Conservation (phyloP, 1,140 invertebrate species). For the Drosophila lacteicornis region DNA sequence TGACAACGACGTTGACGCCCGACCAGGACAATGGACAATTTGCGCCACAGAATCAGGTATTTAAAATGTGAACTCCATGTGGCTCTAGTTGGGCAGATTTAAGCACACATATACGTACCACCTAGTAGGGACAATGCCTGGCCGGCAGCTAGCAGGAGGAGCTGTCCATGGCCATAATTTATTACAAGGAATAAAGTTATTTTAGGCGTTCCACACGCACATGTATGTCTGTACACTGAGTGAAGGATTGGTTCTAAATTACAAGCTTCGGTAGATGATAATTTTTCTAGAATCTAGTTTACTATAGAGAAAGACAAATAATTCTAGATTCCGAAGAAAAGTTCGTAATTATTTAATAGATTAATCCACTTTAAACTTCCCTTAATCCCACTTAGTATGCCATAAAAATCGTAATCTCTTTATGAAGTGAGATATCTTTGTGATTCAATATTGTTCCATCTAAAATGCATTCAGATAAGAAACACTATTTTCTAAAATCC, state of each 20-base stretch:
- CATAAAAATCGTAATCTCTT: too few relatives aligned
- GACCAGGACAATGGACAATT: slow-evolving; percentile 61
- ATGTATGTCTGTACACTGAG: slow-evolving; percentile 6
- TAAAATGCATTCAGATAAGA: too few relatives aligned
- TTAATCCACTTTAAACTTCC: too few relatives aligned
- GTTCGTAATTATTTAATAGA: neutral
- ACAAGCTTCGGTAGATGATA: neutral
- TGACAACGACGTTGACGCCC: slow-evolving; percentile 52
- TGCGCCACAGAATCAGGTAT: slow-evolving; percentile 70
- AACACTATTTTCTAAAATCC: too few relatives aligned
- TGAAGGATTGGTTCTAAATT: slow-evolving; percentile 10
- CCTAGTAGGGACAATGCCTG: slow-evolving; percentile 16
- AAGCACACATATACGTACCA: slow-evolving; percentile 22
- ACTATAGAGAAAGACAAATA: too few relatives aligned
- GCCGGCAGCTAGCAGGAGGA: slow-evolving; percentile 27
- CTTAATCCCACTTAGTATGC: too few relatives aligned
- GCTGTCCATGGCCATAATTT: slow-evolving; percentile 76
- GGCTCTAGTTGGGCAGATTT: slow-evolving; percentile 45
- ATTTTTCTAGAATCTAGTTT: neutral
- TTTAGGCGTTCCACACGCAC: slow-evolving; percentile 65
- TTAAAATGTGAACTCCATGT: slow-evolving; percentile 64
- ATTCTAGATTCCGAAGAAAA: too few relatives aligned
- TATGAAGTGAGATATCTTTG: too few relatives aligned
- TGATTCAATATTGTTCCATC: too few relatives aligned
- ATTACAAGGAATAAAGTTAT: slow-evolving; percentile 66